These are phyloP conservation scores for Poecilia picta DNA, from an alignment of 2,797 vertebrate genomes.

Conservation along the genomic window DNA sequence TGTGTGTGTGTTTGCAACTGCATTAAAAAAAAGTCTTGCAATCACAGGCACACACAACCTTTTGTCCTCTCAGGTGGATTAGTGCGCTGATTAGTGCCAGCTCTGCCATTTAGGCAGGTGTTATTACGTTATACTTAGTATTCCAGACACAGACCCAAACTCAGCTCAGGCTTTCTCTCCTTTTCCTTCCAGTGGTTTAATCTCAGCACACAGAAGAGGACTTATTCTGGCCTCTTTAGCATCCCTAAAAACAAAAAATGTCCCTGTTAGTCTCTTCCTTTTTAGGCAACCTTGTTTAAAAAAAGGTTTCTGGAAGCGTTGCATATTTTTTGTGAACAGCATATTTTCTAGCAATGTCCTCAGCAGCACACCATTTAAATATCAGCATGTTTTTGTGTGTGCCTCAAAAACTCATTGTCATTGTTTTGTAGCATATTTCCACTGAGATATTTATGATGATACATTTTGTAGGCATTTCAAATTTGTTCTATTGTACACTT, in stretches of 20 bases:
- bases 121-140: slow-evolving; percentile 70
- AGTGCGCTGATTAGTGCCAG: slow-evolving; percentile 74
- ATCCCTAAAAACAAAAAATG: slow-evolving; percentile 63
- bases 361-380: slow-evolving; percentile 36
- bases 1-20: slow-evolving; percentile 14
- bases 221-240: slow-evolving; percentile 64
- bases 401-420: slow-evolving; percentile 23
- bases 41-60: slow-evolving; percentile 69
- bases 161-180: slow-evolving; percentile 41
- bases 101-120: slow-evolving; percentile 70
- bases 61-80: slow-evolving; percentile 67
- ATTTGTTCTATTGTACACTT: neutral
- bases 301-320: slow-evolving; percentile 53
- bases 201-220: slow-evolving; percentile 56
- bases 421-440: neutral
- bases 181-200: slow-evolving; percentile 56
- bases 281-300: slow-evolving; percentile 59
- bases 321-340: slow-evolving; percentile 41
- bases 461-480: neutral
- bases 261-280: slow-evolving; percentile 66
- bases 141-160: slow-evolving; percentile 62
- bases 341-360: slow-evolving; percentile 5
- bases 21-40: slow-evolving; percentile 48
- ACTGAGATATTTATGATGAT: neutral
- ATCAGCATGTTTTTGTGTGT: slow-evolving; percentile 21